These are phyloP conservation scores for Himalopsyche japonica DNA, from an alignment of 2,888 invertebrate species.

Conservation along the genomic window DNA sequence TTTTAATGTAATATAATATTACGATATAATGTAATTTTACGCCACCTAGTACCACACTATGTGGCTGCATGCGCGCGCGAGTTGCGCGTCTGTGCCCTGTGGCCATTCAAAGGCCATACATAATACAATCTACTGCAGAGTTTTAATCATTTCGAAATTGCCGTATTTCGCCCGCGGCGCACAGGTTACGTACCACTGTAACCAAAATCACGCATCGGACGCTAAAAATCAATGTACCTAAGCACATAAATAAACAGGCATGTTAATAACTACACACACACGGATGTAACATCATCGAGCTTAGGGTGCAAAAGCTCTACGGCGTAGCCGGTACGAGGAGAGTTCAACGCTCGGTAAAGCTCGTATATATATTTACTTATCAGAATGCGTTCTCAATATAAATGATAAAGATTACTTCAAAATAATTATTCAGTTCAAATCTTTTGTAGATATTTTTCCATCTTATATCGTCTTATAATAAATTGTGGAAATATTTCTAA, in stretches of 20 bases:
- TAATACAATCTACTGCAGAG: slow-evolving; percentile 32
- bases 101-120: not conserved
- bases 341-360: not conserved
- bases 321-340: not conserved
- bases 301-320: not conserved
- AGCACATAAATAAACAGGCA: not conserved
- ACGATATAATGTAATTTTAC: not conserved
- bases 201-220: slow-evolving; percentile 8
- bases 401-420: too few relatives aligned
- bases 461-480: too few relatives aligned
- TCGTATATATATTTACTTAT: not conserved
- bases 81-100: not conserved
- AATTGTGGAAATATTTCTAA: too few relatives aligned
- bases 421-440: too few relatives aligned
- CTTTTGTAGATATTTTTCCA: too few relatives aligned
- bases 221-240: not conserved
- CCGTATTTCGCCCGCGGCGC: slow-evolving; percentile 25
- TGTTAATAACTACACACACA: not conserved
- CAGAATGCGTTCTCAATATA: too few relatives aligned
- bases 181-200: slow-evolving; percentile 21
- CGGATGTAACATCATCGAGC: not conserved
- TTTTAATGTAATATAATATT: not conserved
- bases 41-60: not conserved
- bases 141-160: slow-evolving; percentile 34
- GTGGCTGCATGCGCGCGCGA: not conserved